Base-by-base conservation (phyloP, 1,140 invertebrate species). In the Lepidotrigona ventralis region DNA sequence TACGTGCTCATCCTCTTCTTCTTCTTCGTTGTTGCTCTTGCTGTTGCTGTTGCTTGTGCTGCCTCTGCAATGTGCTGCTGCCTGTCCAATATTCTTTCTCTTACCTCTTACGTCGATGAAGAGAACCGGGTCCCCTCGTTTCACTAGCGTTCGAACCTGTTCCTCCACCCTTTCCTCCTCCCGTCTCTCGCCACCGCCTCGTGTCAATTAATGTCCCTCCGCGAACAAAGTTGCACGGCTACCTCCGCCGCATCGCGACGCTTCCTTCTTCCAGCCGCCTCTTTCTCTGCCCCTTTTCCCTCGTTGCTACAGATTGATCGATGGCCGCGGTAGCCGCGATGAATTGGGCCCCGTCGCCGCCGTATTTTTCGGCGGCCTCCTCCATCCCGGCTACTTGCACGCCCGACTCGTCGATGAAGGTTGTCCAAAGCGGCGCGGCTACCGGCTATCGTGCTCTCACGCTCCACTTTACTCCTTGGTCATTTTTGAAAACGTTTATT, bases 171-270 rank as follows among this genome's bases (percentile, higher is more conserved):
- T 71, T 56, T 54, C 73, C 76, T 76, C 81, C 74, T 8, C 39
- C 39, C 39, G 39, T 8, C 39, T 33, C 84, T 75, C 87, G 83
- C 76, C 84, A 86, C 88, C 58, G 66, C 58, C 88, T 89, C 90
- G 92, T 93, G 93, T 94, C 93, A 94, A 94, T 94, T 94, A 94
- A 94, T 94, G 93, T 94, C 93, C 82, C 87, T 90, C 88, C 86
- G 90, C 84, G 77, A 85, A 83, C 81, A 89, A 86, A 84, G 84
- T 84, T 86, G 84, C 84, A 54, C 87, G 78, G 87, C 87, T 89
- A 89, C 81, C 87, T 84, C 79, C 74, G 72, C 58, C 78, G 76
- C 81, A 76, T 81, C 85, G 79, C 78, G 80, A 78, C 74, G 81
- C 71, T 88, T 78, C 71, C 58, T 72, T 82, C 75, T 64, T 79